These are phyloP conservation scores for Vannuccia rotundouncinata DNA, from an alignment of 2,888 invertebrate genomes.

Conservation along the genomic window DNA sequence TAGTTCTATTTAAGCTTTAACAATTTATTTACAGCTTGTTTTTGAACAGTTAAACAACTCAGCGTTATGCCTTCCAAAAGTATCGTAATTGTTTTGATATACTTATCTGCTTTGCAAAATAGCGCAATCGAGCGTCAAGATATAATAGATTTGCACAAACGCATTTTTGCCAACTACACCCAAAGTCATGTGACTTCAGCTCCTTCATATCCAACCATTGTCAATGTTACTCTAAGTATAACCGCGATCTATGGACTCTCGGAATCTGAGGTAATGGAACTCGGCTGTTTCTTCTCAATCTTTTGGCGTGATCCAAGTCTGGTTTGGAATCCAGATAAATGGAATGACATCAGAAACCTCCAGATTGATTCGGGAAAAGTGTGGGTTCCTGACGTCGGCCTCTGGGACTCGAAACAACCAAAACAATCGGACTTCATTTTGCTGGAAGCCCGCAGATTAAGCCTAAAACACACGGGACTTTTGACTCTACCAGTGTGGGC, in stretches of 20 bases:
- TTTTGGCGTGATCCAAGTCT: constrained; percentile 3
- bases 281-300: constrained; percentile 1
- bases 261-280: constrained; percentile 1
- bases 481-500: neutral
- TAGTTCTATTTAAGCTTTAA: too few relatives aligned
- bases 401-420: neutral
- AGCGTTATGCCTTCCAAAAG: too few relatives aligned
- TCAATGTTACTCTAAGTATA: neutral
- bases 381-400: constrained; percentile 8
- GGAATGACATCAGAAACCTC: neutral
- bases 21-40: too few relatives aligned
- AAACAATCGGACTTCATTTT: constrained; percentile 18
- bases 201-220: neutral
- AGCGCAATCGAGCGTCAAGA: too few relatives aligned
- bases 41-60: too few relatives aligned
- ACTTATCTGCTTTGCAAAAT: too few relatives aligned
- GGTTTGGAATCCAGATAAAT: neutral
- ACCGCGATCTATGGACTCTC: neutral
- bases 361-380: neutral
- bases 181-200: neutral
- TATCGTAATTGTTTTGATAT: too few relatives aligned
- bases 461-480: neutral
- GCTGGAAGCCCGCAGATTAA: neutral
- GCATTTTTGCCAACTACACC: neutral
- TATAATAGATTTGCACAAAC: neutral